Conservation (phyloP, 1,140 invertebrate genomes). For the Hycleus cichorii region DNA sequence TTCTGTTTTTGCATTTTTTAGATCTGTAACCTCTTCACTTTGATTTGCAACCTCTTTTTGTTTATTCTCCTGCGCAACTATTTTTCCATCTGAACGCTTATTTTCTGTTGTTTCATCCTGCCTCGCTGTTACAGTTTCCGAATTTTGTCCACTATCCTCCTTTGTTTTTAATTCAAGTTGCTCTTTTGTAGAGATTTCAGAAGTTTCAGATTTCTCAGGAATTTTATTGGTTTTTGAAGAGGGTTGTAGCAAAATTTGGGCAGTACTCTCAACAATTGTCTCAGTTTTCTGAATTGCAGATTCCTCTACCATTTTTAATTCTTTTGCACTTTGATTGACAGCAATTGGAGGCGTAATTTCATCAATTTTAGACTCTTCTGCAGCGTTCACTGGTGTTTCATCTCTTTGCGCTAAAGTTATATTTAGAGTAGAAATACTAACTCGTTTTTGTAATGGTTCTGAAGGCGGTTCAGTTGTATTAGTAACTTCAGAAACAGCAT, state of each 20-base stretch:
- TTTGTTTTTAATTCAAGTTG: neutral
- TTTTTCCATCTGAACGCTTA: too few species aligned
- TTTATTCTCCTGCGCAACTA: too few species aligned
- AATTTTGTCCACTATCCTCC: neutral
- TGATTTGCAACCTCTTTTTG: too few species aligned
- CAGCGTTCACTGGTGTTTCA: neutral
- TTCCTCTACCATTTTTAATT: neutral
- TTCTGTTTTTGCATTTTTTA: too few species aligned
- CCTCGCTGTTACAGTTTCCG: too few species aligned
- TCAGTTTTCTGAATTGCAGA: neutral
- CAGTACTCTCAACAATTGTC: slow-evolving; percentile 11
- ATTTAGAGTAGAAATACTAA: slow-evolving; percentile 19
- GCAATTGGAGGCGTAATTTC: too few species aligned
- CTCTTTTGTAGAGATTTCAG: too few species aligned
- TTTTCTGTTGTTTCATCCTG: too few species aligned
- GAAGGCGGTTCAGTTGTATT: neutral
- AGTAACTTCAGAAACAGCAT: slow-evolving; percentile 38
- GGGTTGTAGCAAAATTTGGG: slow-evolving; percentile 2
- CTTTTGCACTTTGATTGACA: neutral
- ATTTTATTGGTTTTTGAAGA: too few species aligned
- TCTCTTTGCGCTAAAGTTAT: slow-evolving; percentile 4
- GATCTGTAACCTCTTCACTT: too few species aligned
- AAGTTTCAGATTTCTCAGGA: too few species aligned
- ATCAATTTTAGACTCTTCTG: neutral
- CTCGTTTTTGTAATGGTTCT: slow-evolving; percentile 1